A percentile compares a stretch with the other conserved stretches of the same genome.
Conservation (phyloP, 2,113 vertebrate species). For the Castor canadensis region DNA sequence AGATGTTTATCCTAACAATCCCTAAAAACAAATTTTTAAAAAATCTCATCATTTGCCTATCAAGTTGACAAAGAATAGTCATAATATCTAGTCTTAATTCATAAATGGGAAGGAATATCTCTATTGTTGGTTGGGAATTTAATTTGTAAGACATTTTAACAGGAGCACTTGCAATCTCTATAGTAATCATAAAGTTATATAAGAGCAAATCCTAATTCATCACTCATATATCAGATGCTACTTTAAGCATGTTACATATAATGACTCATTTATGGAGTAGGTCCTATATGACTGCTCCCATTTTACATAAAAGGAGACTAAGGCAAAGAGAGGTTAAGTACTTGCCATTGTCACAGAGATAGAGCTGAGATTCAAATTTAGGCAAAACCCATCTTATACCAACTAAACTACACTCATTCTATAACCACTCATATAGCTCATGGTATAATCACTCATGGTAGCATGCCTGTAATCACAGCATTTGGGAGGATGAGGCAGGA, state of each 20-base stretch:
- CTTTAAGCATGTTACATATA: background rate
- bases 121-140: background rate
- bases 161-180: background rate
- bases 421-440: no score
- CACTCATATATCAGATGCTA: background rate
- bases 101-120: background rate
- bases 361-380: background rate
- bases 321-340: background rate
- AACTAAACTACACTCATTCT: background rate
- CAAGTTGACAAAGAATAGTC: background rate
- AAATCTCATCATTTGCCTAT: background rate
- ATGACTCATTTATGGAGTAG: background rate
- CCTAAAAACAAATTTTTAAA: background rate
- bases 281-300: background rate
- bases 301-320: background rate
- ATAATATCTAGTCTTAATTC: background rate
- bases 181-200: background rate
- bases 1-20: background rate
- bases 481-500: no score
- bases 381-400: background rate
- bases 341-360: background rate
- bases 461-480: no score
- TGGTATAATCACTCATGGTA: no score
- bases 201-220: background rate
- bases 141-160: background rate